A percentile compares a stretch with the other conserved stretches of the same genome.
These are phyloP conservation scores for Drosophila neonasuta DNA, from an alignment of 2,888 invertebrate species.

Conservation along the genomic window DNA sequence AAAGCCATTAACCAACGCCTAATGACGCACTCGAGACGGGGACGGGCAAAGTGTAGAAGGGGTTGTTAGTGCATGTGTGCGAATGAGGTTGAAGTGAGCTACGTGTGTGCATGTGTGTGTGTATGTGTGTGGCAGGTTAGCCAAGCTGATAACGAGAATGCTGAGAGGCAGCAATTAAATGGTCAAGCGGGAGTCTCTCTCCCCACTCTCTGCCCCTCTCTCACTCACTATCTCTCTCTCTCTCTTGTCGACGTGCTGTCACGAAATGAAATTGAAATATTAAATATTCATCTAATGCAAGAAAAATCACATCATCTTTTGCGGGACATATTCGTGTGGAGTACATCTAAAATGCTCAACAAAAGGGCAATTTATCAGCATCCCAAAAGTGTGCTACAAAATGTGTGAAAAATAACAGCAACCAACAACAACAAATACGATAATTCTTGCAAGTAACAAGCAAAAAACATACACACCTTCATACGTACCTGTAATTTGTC, in stretches of 20 bases:
- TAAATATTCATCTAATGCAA: constrained; percentile 69
- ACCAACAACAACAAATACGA: constrained; percentile 38
- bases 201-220: background rate
- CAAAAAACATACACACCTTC: constrained; percentile 10
- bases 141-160: constrained; percentile 60
- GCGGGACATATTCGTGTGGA: constrained; percentile 20
- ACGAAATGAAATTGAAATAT: constrained; percentile 68
- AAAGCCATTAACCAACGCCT: constrained; percentile 78
- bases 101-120: constrained; percentile 5
- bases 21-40: constrained; percentile 70
- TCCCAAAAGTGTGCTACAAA: constrained; percentile 68
- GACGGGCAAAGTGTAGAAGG: constrained; percentile 14
- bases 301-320: constrained; percentile 64
- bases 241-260: constrained; percentile 9
- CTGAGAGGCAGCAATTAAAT: constrained; percentile 49
- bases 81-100: background rate
- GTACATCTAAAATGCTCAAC: constrained; percentile 53
- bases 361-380: constrained; percentile 73
- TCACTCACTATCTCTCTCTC: background rate
- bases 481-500: constrained; percentile 48
- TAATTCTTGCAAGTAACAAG: constrained; percentile 22
- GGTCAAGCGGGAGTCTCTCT: constrained; percentile 46
- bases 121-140: constrained; percentile 32
- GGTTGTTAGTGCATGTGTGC: background rate
- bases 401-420: constrained; percentile 52